Base-by-base conservation (phyloP, 1,140 invertebrate species). In the Drosophila rhopaloa region DNA sequence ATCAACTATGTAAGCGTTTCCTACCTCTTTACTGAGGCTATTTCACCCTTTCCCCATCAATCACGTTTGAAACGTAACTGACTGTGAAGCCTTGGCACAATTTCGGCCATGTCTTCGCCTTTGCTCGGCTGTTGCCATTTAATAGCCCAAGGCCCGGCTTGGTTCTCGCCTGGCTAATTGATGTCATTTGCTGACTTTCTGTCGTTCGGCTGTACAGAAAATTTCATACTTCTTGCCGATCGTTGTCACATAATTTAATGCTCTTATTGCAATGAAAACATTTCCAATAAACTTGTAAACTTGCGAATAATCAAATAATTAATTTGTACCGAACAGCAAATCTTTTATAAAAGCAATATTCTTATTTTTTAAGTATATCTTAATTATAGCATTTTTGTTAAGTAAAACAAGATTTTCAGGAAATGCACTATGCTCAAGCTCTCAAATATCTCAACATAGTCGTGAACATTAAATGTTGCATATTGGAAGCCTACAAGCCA, bases 71-170 rank as follows among this genome's bases (percentile, higher is more conserved):
- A 68, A 65, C 77, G 16, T 44, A 71, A 75, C 54, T 74, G 56
- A 51, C 75, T 43, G 38, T 32, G 65, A 70, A 88, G 66, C 83
- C 83, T 89, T 88, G 83, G 81, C 83, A 88, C 74, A 71, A 81
- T 71, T 67, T 47, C 19, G 48, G 5, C 35, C 40, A 3, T 41
- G 56, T 61, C 46, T 79, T 59, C 68, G 47, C 51, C 43, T 38
- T n/a, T 37, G 38, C 37, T 38, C 29, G 61, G 4, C 35, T 32
- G 51, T 41, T 57, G 40, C 51, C 65, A 47, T 70, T 43, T 41
- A 27, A 44, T 13, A 10, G 43, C 65, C 54, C 44, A 70, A 50
- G 65, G 67, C 37, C 35, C 51, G 32, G 14, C 58, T 55, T 38
- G 53, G 76, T 76, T 53, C 47, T 74, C 48, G 59, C 56, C 66